A percentile compares a stretch with the other conserved stretches of the same genome.
Evolutionary conservation across 2,113 vertebrate genomes (phyloP).

Genomic region (Bos javanicus): DNA sequence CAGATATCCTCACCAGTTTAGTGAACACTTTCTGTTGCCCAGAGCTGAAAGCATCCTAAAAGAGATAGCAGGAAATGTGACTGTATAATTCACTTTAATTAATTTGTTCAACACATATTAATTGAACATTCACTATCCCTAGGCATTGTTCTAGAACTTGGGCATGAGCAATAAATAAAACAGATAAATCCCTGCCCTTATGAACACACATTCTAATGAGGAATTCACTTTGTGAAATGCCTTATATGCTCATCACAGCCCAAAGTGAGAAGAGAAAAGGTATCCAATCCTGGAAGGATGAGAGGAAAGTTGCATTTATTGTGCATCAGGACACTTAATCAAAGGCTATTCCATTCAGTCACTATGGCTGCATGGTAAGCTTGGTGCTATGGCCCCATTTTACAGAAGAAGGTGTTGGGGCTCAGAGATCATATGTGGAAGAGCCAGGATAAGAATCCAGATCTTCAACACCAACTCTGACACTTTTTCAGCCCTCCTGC

Average conservation of each 20-base stretch:
- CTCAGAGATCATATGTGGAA: background rate
- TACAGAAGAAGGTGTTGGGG: background rate
- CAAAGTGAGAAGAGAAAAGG: background rate
- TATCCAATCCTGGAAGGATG: background rate
- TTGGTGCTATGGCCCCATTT: background rate
- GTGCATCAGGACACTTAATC: background rate
- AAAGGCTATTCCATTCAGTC: background rate
- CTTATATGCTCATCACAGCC: background rate
- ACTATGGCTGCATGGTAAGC: background rate
- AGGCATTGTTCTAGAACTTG: background rate
- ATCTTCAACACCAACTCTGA: background rate
- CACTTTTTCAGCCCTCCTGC: background rate
- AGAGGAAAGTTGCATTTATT: background rate
- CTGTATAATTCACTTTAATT: background rate
- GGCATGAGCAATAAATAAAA: background rate
- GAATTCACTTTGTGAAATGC: background rate
- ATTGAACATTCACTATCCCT: background rate
- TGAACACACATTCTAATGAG: background rate
- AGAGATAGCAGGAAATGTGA: background rate
- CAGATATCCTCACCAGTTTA: background rate
- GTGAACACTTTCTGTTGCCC: conserved; percentile 5
- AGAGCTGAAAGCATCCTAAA: background rate
- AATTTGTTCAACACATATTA: background rate
- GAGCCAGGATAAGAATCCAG: background rate
- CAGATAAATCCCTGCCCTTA: background rate